These are phyloP conservation scores for Apostichopus californicus DNA, from an alignment of 35 echinoderm and acorn worm genomes.

Conservation along the genomic window DNA sequence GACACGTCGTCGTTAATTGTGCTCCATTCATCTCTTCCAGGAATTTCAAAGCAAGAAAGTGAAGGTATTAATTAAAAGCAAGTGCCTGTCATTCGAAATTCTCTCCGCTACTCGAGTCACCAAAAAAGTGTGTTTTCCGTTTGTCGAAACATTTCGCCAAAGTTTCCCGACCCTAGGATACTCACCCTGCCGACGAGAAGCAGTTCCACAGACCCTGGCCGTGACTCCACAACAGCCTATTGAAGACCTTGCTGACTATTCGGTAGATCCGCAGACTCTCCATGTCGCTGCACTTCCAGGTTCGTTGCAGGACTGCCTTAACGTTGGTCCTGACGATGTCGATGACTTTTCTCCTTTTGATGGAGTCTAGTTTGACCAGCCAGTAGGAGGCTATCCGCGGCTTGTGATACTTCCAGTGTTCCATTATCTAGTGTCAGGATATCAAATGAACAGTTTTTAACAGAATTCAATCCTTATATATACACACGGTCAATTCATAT, in stretches of 20 bases:
- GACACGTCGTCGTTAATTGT: too few species aligned
- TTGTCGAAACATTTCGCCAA: too few species aligned
- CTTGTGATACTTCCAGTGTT: slow-evolving; percentile 99
- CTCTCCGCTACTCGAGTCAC: too few species aligned
- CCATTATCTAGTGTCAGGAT: slow-evolving; percentile 64
- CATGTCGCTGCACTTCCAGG: slow-evolving; percentile 72
- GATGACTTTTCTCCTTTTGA: slow-evolving; percentile 90
- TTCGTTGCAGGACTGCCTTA: slow-evolving; percentile 79
- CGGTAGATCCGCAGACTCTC: slow-evolving; percentile 79
- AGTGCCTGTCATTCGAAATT: too few species aligned
- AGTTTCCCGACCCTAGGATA: background rate
- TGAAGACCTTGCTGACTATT: slow-evolving; percentile 87
- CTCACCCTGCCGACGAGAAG: slow-evolving; percentile 88
- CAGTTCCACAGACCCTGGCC: slow-evolving; percentile 99
- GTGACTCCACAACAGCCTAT: slow-evolving; percentile 94
- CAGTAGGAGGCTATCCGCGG: slow-evolving; percentile 99
- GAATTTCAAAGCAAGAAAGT: too few species aligned
- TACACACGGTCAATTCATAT: background rate
- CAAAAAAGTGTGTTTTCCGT: too few species aligned
- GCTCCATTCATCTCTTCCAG: too few species aligned
- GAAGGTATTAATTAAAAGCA: too few species aligned
- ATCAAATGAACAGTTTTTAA: background rate
- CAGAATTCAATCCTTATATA: background rate
- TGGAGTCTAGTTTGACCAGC: slow-evolving; percentile 97
- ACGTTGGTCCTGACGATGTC: slow-evolving; percentile 97